Evolutionary conservation across 1,140 invertebrate species (phyloP), one percentile per base, ranked within the genome.

Genomic region (Neuroterus valhalla): DNA sequence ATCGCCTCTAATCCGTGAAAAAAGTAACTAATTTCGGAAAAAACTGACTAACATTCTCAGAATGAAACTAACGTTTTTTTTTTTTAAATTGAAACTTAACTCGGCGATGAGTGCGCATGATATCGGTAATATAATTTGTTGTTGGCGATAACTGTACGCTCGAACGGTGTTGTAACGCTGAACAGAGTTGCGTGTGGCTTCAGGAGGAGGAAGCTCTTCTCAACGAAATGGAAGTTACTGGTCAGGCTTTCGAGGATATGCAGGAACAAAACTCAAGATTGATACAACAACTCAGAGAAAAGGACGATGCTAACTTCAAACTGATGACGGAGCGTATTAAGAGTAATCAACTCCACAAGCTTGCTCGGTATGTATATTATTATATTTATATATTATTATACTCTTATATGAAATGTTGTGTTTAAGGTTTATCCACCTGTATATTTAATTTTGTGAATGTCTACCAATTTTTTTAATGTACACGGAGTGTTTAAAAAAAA

Each of bases 231-330:
- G 99, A 99, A 89, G 97, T 99, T 1, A 99, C 98, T 0, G 98
- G 98, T 0, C 98, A 99, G 90, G 98, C 98, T 0, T 99, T 99
- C 87, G 98, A 99, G 90, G 98, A 99, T 85, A 99, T 99, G 97
- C 98, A 99, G 89, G 98, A 99, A 85, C 98, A 99, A 89, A 99
- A 99, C 91, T 97, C 96, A 0, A 91, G 98, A 38, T 91, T 99
- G 12, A 96, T 99, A 68, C 97, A 99, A 83, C 98, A 99, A 88
- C 90, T 99, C 17, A 91, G 97, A 3, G 98, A 99, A 87, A 99
- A 99, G 85, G 98, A 99, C 88, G 98, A 99, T 87, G 98, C 98
- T 3, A 99, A 99, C 90, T 99, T 99, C 84, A 99, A 99, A 90
- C 93, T 99, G 0, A 99, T 99, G 98, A 98, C 97, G 0, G 98